Percentiles rank a stretch among this genome's conserved stretches.
These are phyloP conservation scores for Leuciscus idus DNA, from an alignment of 2,113 vertebrate species.

Conservation along the genomic window DNA sequence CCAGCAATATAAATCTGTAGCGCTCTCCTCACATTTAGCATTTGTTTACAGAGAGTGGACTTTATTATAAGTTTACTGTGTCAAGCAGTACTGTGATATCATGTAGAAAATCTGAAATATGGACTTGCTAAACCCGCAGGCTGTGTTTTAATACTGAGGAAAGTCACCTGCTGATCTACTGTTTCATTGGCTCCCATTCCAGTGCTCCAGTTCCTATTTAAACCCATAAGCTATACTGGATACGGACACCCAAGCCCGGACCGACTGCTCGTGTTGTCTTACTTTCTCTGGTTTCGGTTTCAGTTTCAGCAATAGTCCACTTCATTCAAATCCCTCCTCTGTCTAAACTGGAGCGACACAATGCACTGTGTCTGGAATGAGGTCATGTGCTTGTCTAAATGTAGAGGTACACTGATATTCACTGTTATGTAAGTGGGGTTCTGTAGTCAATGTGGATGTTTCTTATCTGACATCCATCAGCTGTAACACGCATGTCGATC, in stretches of 20 bases:
- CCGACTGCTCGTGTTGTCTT: constrained; percentile 51
- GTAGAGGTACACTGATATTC: background rate
- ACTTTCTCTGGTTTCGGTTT: constrained; percentile 63
- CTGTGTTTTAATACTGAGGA: constrained; percentile 40
- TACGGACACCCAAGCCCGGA: constrained; percentile 52
- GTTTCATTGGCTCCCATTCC: constrained; percentile 53
- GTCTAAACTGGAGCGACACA: constrained; percentile 42
- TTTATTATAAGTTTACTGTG: background rate
- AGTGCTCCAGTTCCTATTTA: constrained; percentile 55
- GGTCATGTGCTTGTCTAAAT: constrained; percentile 29
- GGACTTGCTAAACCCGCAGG: constrained; percentile 1
- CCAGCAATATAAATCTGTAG: background rate
- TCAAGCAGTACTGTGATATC: background rate
- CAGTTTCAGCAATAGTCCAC: constrained; percentile 47
- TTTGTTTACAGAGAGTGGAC: background rate
- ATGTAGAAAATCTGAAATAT: constrained; percentile 20
- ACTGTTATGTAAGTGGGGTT: background rate
- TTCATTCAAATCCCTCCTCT: constrained; percentile 46
- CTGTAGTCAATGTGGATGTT: background rate
- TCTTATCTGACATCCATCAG: constrained; percentile 13
- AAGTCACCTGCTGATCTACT: constrained; percentile 50
- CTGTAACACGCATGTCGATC: background rate
- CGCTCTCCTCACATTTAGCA: background rate
- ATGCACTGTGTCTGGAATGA: constrained; percentile 40
- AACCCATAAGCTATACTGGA: constrained; percentile 42